Evolutionary conservation across 92 coral and sea anemone genomes (phyloP).

Genomic region (Pocillopora meandrina): DNA sequence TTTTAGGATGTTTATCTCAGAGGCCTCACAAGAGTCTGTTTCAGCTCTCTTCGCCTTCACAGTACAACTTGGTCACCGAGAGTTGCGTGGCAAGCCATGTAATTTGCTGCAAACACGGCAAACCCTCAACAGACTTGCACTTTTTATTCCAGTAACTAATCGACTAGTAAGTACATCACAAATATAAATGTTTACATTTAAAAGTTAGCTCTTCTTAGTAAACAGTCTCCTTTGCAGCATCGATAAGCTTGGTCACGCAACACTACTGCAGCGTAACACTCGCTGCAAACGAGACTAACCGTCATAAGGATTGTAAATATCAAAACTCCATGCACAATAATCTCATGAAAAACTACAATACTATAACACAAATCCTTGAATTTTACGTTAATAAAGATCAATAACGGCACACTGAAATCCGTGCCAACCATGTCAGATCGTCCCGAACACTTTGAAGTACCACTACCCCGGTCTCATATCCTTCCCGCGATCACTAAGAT

Average conservation of each 20-base stretch:
- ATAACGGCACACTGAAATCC: conserved; percentile 19
- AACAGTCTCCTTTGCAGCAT: background rate
- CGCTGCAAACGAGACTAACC: background rate
- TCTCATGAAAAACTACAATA: conserved; percentile 43
- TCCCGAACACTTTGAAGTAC: too few relatives aligned
- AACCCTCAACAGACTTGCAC: background rate
- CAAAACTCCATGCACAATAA: conserved; percentile 38
- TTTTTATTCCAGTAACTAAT: conserved; percentile 13
- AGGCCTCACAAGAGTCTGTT: conserved; percentile 13
- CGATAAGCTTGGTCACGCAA: background rate
- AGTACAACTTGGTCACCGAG: background rate
- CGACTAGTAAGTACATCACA: conserved; percentile 19
- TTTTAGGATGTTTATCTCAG: conserved; percentile 16
- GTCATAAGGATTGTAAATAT: conserved; percentile 37
- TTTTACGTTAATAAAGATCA: conserved; percentile 10
- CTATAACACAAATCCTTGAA: conserved; percentile 18
- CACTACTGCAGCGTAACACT: background rate
- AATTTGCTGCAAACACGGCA: background rate
- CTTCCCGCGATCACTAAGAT: background rate
- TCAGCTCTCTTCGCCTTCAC: background rate
- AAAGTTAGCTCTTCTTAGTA: conserved; percentile 25
- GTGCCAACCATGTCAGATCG: background rate
- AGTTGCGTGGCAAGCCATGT: background rate
- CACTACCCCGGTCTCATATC: background rate
- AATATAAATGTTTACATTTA: conserved; percentile 32